Evolutionary conservation across 1,140 invertebrate genomes (phyloP).

Genomic region (Meloidogyne hapla): DNA sequence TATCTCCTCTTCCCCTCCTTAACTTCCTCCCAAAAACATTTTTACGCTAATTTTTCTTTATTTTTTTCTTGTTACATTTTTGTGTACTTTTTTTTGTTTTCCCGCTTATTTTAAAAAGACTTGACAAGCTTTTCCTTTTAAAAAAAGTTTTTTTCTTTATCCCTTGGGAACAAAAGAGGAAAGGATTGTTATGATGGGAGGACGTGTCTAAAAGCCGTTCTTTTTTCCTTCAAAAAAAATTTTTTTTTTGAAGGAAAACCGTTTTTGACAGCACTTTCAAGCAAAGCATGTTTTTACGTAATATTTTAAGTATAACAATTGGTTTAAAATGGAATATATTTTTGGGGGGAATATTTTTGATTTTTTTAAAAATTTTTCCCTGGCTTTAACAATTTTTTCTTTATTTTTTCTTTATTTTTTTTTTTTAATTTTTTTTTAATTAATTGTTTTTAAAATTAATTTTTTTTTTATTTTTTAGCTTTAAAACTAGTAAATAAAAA

Average conservation of each 20-base stretch:
- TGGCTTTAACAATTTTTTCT: not conserved
- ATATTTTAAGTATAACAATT: not conserved
- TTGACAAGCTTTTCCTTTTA: not conserved
- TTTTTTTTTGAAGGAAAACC: not conserved
- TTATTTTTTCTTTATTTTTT: too few species aligned
- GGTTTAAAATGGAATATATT: not conserved
- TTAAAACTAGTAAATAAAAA: not conserved
- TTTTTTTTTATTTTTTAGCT: too few species aligned
- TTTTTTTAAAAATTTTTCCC: too few species aligned
- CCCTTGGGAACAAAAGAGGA: not conserved
- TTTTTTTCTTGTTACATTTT: not conserved
- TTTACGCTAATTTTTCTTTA: not conserved
- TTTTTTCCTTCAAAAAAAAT: not conserved
- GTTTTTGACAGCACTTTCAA: constrained; percentile 1
- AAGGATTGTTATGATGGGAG: too few species aligned
- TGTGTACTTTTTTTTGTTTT: not conserved
- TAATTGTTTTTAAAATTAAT: not conserved
- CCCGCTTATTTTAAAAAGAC: not conserved
- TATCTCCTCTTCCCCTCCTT: not conserved
- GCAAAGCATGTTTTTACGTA: not conserved
- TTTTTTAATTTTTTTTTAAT: not conserved
- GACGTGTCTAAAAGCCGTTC: not conserved
- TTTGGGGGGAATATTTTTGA: not conserved
- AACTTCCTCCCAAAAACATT: not conserved
- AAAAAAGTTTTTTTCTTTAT: not conserved